Evolutionary conservation across 2,888 invertebrate genomes (phyloP).

Genomic region (Cosmorhoe ocellata): DNA sequence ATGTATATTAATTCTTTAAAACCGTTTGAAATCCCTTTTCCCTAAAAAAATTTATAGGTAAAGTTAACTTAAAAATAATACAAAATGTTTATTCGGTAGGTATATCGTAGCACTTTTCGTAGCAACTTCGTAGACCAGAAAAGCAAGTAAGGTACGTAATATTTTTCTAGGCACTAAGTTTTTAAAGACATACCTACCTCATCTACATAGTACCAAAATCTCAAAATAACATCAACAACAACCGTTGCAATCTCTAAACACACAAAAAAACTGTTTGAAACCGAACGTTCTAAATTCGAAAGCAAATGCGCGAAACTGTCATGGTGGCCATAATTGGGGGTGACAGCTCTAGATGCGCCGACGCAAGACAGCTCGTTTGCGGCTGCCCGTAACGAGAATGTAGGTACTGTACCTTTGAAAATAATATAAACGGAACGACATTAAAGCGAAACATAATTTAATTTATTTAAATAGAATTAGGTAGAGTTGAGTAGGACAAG

Average conservation of each 20-base stretch:
- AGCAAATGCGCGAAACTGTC: conserved; percentile 73
- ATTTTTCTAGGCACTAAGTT: too few species aligned
- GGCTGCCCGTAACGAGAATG: conserved; percentile 66
- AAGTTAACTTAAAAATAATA: too few species aligned
- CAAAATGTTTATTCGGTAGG: not conserved
- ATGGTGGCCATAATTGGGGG: conserved; percentile 73
- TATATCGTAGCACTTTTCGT: not conserved
- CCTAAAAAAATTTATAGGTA: too few species aligned
- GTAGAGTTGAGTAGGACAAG: too few species aligned
- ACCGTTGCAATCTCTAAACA: too few species aligned
- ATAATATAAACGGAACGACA: conserved; percentile 58
- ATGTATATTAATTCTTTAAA: too few species aligned
- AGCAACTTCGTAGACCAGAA: conserved; percentile 1
- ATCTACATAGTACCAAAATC: too few species aligned
- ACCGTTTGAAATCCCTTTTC: too few species aligned
- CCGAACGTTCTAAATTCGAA: conserved; percentile 69
- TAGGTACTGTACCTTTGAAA: conserved; percentile 60
- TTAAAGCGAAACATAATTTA: conserved; percentile 58
- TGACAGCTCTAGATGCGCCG: conserved; percentile 70
- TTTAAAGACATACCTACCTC: too few species aligned
- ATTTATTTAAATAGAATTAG: conserved; percentile 40
- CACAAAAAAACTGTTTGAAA: too few species aligned
- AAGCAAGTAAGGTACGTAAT: too few species aligned
- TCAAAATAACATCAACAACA: too few species aligned
- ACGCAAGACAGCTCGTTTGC: conserved; percentile 64